phyloP scores from a whole-genome alignment of 2,113 vertebrate genomes.

The Epinephelus fuscoguttatus region DNA sequence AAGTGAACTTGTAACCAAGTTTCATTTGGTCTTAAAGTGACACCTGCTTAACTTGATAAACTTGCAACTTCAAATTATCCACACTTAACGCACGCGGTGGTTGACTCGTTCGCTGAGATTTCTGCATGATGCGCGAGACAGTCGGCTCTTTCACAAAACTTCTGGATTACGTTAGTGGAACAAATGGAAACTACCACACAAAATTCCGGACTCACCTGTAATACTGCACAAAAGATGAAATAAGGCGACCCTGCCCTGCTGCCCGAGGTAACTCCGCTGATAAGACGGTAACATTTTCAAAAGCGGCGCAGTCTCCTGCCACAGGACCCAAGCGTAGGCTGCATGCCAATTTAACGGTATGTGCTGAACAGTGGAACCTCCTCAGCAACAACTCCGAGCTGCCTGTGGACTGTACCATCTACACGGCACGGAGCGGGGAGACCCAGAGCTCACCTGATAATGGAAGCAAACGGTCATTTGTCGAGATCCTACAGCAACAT shows the following conservation, averaged over 20 bases:
- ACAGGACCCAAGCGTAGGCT: constrained; percentile 25
- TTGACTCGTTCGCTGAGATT: background rate
- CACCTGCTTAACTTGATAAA: constrained; percentile 27
- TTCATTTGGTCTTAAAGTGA: constrained; percentile 17
- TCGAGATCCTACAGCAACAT: constrained; percentile 10
- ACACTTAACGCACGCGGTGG: too few species aligned
- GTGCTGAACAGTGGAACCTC: constrained; percentile 77
- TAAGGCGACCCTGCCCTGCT: constrained; percentile 44
- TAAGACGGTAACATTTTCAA: constrained; percentile 67
- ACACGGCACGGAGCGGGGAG: constrained; percentile 30
- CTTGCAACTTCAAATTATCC: background rate
- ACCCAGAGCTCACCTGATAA: constrained; percentile 65
- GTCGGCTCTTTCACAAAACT: constrained; percentile 58
- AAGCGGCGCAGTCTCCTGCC: constrained; percentile 41
- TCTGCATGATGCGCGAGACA: constrained; percentile 26
- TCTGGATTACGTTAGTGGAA: constrained; percentile 44
- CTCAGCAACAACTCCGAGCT: constrained; percentile 86
- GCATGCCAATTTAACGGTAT: constrained; percentile 63
- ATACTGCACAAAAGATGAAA: constrained; percentile 71
- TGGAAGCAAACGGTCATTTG: background rate
- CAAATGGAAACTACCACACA: background rate
- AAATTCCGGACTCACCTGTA: constrained; percentile 76
- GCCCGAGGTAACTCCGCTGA: constrained; percentile 68
- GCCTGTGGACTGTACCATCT: constrained; percentile 85
- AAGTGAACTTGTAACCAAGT: constrained; percentile 73